phyloP scores from a whole-genome alignment of 2,797 vertebrate genomes.

The Phalanger gymnotis region DNA sequence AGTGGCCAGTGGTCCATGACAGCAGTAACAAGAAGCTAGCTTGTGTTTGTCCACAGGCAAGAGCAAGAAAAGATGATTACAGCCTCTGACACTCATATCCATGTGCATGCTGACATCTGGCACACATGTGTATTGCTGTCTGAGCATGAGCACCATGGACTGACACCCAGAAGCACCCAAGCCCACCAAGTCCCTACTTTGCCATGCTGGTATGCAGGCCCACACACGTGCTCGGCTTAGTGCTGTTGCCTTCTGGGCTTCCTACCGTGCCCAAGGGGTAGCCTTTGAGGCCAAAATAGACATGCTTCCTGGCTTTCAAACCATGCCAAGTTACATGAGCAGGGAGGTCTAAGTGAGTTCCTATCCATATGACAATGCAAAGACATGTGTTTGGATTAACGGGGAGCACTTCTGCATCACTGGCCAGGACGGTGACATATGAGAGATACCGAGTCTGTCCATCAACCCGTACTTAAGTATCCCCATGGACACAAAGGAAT shows the following conservation, averaged over 20 bases:
- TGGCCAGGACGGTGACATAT: background rate
- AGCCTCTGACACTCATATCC: background rate
- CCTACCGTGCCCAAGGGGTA: background rate
- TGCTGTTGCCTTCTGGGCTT: background rate
- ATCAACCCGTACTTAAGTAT: background rate
- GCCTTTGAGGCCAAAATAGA: background rate
- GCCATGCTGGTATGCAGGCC: background rate
- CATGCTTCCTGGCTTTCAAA: background rate
- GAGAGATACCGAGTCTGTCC: background rate
- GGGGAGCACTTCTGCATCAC: background rate
- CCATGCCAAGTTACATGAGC: background rate
- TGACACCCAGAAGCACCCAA: background rate
- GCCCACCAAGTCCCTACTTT: background rate
- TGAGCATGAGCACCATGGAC: background rate
- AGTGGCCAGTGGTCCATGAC: background rate
- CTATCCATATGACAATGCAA: background rate
- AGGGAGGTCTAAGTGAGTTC: background rate
- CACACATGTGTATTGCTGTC: background rate
- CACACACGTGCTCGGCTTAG: background rate
- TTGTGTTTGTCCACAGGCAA: background rate
- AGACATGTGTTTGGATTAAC: background rate
- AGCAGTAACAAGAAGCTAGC: background rate
- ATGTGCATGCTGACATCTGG: background rate
- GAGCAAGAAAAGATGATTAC: background rate
- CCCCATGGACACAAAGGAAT: background rate